phyloP scores from a whole-genome alignment of 2,113 vertebrate species.

The Carassius auratus region DNA sequence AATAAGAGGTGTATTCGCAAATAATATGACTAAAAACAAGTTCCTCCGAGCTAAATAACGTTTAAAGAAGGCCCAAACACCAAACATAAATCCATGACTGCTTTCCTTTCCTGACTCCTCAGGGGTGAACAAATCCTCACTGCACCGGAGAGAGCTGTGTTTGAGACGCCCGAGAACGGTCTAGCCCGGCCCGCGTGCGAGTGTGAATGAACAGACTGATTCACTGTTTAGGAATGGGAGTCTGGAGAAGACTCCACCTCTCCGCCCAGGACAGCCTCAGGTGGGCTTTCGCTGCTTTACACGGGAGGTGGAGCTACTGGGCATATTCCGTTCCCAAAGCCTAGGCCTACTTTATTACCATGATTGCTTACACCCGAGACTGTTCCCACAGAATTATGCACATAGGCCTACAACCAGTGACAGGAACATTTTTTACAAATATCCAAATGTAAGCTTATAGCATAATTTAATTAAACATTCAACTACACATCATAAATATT shows the following conservation, averaged over 20 bases:
- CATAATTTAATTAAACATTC: neutral
- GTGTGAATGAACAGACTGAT: conserved; percentile 74
- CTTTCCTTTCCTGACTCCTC: conserved; percentile 17
- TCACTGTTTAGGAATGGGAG: conserved; percentile 73
- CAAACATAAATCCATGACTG: conserved; percentile 67
- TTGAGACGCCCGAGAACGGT: conserved; percentile 45
- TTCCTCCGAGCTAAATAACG: neutral
- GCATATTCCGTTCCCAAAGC: neutral
- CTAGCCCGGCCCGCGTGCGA: conserved; percentile 58
- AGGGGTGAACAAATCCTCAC: conserved; percentile 32
- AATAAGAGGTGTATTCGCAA: conserved; percentile 56
- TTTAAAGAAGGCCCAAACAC: conserved; percentile 32
- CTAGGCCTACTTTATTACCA: neutral
- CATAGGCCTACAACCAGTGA: neutral
- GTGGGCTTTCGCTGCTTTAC: conserved; percentile 43
- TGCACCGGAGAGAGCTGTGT: conserved; percentile 1
- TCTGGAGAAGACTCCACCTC: conserved; percentile 68
- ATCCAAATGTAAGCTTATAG: no score
- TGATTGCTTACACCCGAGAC: neutral
- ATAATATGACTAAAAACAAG: neutral
- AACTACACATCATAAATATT: neutral
- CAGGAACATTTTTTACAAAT: neutral
- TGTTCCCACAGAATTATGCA: neutral
- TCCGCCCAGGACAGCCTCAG: conserved; percentile 30
- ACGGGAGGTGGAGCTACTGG: conserved; percentile 20